Conservation (phyloP, 2,888 invertebrate species). For the Lasioglossum villosulum region DNA sequence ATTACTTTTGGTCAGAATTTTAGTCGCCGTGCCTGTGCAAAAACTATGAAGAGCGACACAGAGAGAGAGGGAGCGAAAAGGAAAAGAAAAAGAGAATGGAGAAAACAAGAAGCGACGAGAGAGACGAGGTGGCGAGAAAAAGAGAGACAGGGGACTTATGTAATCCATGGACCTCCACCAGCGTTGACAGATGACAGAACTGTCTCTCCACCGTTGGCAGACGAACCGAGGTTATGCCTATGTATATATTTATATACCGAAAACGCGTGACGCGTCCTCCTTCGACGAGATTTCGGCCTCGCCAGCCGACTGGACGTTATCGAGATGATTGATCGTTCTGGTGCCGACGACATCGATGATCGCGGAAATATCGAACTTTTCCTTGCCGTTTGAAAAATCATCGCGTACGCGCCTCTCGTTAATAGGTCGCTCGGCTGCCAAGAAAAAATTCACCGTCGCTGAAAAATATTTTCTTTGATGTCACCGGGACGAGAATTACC, state of each 20-base stretch:
- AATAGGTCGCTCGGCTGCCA: neutral
- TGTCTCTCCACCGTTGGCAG: conserved; percentile 75
- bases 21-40: neutral
- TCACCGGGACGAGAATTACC: neutral
- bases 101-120: neutral
- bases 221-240: conserved; percentile 65
- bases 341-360: conserved; percentile 11
- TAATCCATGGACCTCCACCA: conserved; percentile 77
- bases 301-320: conserved; percentile 9
- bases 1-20: neutral
- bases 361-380: neutral
- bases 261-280: conserved; percentile 66
- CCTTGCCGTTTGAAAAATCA: neutral
- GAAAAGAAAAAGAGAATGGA: neutral
- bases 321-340: conserved; percentile 22
- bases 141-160: conserved; percentile 67
- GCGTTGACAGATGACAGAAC: conserved; percentile 80
- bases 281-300: conserved; percentile 47
- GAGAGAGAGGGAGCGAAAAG: neutral
- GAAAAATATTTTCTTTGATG: neutral
- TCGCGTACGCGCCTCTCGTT: neutral
- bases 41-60: neutral
- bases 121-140: neutral
- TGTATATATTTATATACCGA: conserved; percentile 68
- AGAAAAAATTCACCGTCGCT: neutral